Evolutionary conservation across 1,140 invertebrate genomes (phyloP), one percentile per base, ranked within the genome.

Genomic region (Oncopeltus fasciatus): DNA sequence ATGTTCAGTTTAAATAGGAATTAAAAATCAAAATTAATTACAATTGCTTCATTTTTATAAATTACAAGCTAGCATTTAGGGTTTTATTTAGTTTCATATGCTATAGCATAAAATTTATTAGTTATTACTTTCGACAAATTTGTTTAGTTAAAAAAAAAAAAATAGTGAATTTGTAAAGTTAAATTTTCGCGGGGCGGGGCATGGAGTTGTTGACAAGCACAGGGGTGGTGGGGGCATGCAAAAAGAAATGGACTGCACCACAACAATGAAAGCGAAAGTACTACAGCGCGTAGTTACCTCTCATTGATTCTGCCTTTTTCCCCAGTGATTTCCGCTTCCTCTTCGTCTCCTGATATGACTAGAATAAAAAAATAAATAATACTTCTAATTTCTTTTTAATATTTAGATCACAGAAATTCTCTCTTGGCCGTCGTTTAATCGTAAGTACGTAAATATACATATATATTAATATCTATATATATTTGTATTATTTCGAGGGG

Each of bases 361-460:
- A 62, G 38, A 53, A 28, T 57, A 46, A 59, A 60, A 66, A 56
- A 66, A 63, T 61, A 66, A 61, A 61, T 62, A 64, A 62, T 47
- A 61, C 57, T 53, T 24, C 57, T 66, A 66, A 64, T 24, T 38
- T 53, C 21, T 53, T 26, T 53, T 53, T 24, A 24, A 53, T 24
- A 31, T 66, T 62, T 64, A 66, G 65, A 66, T 66, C 65, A 66
- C 65, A 66, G 65, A 60, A 64, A 64, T 66, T 66, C 62, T 66
- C 64, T 66, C 62, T 66, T 64, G 65, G 65, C 65, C 65, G 64
- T 66, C 59, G 56, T 61, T 53, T n/a, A 28, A 49, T 26, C 59
- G 59, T 24, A 49, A 18, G 26, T 2, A n/a, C 33, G 24, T n/a
- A n/a, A 38, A 38, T 38, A 38, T 38, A 38, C 14, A 38, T 38